Evolutionary conservation across 2,113 vertebrate species (phyloP).

Genomic region (Crypturellus undulatus): DNA sequence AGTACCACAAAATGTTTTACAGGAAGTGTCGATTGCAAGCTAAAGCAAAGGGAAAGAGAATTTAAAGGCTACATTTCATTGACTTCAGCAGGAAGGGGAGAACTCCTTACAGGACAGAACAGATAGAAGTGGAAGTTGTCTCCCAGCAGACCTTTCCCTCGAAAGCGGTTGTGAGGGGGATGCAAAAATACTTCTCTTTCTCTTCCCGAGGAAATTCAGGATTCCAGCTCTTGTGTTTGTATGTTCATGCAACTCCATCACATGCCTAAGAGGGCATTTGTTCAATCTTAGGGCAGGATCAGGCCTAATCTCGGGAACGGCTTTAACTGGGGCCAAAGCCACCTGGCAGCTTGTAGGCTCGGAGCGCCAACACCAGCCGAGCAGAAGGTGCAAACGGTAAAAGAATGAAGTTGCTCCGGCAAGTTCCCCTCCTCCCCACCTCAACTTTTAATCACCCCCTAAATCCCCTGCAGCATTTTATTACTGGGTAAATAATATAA

Average conservation of each 20-base stretch:
- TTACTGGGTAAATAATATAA: slow-evolving; percentile 71
- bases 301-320: not conserved
- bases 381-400: slow-evolving; percentile 59
- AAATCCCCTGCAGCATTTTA: slow-evolving; percentile 69
- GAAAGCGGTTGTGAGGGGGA: not conserved
- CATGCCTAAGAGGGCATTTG: not conserved
- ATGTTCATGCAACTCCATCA: not conserved
- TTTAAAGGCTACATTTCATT: slow-evolving; percentile 33
- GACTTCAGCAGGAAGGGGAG: not conserved
- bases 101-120: not conserved
- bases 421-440: not conserved
- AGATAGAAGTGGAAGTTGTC: not conserved
- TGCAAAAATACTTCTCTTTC: not conserved
- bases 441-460: slow-evolving; percentile 57
- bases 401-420: slow-evolving; percentile 28
- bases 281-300: slow-evolving; percentile 17
- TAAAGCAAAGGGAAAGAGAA: slow-evolving; percentile 28
- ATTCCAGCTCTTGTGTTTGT: not conserved
- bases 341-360: slow-evolving; percentile 52
- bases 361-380: not conserved
- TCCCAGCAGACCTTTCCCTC: not conserved
- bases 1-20: slow-evolving; percentile 55
- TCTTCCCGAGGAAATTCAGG: not conserved
- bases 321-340: slow-evolving; percentile 14
- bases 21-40: slow-evolving; percentile 40